phyloP scores from a whole-genome alignment of 2,113 vertebrate species.

The Trachemys scripta region DNA sequence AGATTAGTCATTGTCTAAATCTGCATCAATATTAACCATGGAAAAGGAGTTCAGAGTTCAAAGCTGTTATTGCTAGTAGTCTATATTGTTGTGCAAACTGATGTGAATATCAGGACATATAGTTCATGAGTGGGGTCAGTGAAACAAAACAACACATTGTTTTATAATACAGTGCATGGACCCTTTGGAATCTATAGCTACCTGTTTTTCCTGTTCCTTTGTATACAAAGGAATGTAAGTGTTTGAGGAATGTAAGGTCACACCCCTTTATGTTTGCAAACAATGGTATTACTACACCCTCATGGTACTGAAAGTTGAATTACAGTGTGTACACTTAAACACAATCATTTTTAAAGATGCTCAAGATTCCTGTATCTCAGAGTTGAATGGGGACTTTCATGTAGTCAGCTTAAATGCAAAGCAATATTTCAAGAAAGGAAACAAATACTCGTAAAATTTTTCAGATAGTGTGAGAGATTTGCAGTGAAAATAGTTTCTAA shows the following conservation, averaged over 20 bases:
- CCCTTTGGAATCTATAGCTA: constrained; percentile 65
- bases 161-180: constrained; percentile 65
- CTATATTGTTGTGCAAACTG: constrained; percentile 3
- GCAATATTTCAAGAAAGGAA: background rate
- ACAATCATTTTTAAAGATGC: background rate
- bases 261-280: constrained; percentile 65
- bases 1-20: constrained; percentile 14
- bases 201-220: constrained; percentile 42
- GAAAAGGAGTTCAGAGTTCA: background rate
- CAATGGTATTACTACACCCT: background rate
- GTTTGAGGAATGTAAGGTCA: constrained; percentile 22
- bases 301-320: constrained; percentile 16
- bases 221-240: background rate
- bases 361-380: background rate
- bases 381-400: background rate
- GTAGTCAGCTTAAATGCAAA: background rate
- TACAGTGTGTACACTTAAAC: background rate
- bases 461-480: accelerated
- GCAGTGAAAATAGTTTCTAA: constrained; percentile 23
- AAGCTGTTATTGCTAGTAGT: background rate
- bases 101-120: constrained; percentile 8
- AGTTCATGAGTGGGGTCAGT: background rate
- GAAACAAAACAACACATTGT: constrained; percentile 56
- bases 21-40: background rate
- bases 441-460: background rate